phyloP scores from a whole-genome alignment of 2,888 invertebrate species.

The Idaea straminata region DNA sequence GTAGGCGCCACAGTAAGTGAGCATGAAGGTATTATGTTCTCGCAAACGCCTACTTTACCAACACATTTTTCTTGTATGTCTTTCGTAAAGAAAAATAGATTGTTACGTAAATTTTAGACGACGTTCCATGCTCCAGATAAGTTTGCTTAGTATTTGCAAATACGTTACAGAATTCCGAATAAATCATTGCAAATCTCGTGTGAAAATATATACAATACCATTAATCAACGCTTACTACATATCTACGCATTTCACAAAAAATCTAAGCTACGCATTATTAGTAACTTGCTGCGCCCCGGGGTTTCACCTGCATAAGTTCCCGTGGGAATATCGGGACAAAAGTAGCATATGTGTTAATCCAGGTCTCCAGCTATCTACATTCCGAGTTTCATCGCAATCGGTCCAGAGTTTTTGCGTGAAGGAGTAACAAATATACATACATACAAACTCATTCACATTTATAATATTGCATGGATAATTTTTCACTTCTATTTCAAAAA shows the following conservation, averaged over 20 bases:
- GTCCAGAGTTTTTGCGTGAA: too few relatives aligned
- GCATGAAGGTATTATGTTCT: slow-evolving; percentile 32
- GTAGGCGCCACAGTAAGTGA: slow-evolving; percentile 26
- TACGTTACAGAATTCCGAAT: slow-evolving; percentile 33
- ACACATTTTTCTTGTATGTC: slow-evolving; percentile 33
- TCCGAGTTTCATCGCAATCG: too few relatives aligned
- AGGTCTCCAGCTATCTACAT: too few relatives aligned
- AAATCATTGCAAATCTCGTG: slow-evolving; percentile 35
- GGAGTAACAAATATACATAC: too few relatives aligned
- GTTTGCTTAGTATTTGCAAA: slow-evolving; percentile 42
- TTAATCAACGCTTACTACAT: not conserved
- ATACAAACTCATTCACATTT: too few relatives aligned
- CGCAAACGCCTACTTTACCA: slow-evolving; percentile 20
- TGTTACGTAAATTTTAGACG: slow-evolving; percentile 46
- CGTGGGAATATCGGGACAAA: too few relatives aligned
- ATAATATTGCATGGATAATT: too few relatives aligned
- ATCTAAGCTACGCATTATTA: not conserved
- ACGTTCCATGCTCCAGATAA: slow-evolving; percentile 51
- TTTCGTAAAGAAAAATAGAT: slow-evolving; percentile 38
- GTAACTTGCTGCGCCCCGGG: not conserved
- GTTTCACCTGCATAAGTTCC: too few relatives aligned
- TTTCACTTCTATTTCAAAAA: too few relatives aligned
- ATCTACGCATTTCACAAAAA: not conserved
- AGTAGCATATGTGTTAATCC: too few relatives aligned
- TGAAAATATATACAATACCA: slow-evolving; percentile 30